phyloP scores from a whole-genome alignment of 2,888 invertebrate species.

The Unio delphinus region DNA sequence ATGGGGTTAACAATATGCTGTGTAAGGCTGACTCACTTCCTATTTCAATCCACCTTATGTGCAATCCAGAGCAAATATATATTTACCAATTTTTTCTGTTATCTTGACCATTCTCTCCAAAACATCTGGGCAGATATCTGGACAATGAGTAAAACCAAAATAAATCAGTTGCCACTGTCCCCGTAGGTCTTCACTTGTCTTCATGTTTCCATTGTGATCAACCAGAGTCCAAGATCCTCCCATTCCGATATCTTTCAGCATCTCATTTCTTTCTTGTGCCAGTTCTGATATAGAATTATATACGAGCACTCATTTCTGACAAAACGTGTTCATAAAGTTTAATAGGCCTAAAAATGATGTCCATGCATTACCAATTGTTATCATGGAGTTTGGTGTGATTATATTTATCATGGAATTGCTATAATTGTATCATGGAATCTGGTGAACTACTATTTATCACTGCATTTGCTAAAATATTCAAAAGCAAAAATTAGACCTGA shows the following conservation, averaged over 20 bases:
- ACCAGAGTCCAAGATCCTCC: slow-evolving; percentile 92
- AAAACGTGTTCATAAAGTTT: too few species aligned
- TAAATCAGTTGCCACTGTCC: slow-evolving; percentile 97
- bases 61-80: not conserved
- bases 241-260: slow-evolving; percentile 76
- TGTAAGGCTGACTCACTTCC: not conserved
- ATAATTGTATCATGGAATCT: too few species aligned
- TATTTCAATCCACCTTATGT: not conserved
- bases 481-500: too few species aligned
- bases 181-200: slow-evolving; percentile 86
- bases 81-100: slow-evolving; percentile 75
- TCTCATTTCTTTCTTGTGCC: slow-evolving; percentile 83
- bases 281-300: slow-evolving; percentile 65
- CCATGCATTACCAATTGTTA: too few species aligned
- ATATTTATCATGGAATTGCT: too few species aligned
- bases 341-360: too few species aligned
- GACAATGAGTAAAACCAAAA: slow-evolving; percentile 99
- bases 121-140: slow-evolving; percentile 99
- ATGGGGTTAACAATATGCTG: too few species aligned
- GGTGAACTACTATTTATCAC: too few species aligned
- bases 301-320: not conserved
- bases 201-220: slow-evolving; percentile 72
- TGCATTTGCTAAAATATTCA: too few species aligned
- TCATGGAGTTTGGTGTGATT: too few species aligned
- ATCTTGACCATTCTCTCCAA: slow-evolving; percentile 93